Base-by-base conservation (phyloP, 2,888 invertebrate genomes). In the Actias luna region DNA sequence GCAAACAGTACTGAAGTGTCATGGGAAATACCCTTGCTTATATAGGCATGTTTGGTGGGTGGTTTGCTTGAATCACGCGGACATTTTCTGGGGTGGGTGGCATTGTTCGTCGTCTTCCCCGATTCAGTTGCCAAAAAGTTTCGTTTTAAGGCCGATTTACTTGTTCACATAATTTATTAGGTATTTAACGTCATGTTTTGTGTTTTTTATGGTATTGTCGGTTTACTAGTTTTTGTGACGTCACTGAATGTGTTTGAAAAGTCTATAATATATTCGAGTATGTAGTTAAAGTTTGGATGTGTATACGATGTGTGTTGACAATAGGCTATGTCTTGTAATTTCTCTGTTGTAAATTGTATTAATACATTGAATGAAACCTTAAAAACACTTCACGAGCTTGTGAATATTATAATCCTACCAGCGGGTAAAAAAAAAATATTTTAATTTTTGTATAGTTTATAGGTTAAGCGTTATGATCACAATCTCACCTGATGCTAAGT, bases 1-100 rank as follows among this genome's bases (percentile, higher is more conserved):
- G 42, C 63, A 62, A 64, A 71, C 68, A 66, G 68, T 70, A 83
- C 83, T 84, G 78, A n/a, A 69, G 27, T 25, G 33, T 58, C 39
- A 58, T 63, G 83, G 87, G 80, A 78, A 84, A 80, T 69, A 80
- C 87, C 83, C 67, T 70, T 62, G 64, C 69, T 89, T 89, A 81
- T 89, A 91, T 89, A 89, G 75, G 63, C 63, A 33, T 36, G 25
- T 60, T 63, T 36, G 59, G 64, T 18, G 71, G 69, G 67, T 58
- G 65, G 59, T 57, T 58, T 60, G 22, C 68, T 74, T 84, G 83
- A 83, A 70, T 83, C 83, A 84, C 67, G 63, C 64, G 68, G 70
- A 64, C 61, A 71, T 70, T 57, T 66, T 64, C 62, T 55, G 46
- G n/a, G 61, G 63, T 50, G 60, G 64, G 55, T 16, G 55, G 55